These are phyloP conservation scores for Apostichopus leukothele DNA, from an alignment of 53 echinoderm and acorn worm genomes.

Conservation along the genomic window DNA sequence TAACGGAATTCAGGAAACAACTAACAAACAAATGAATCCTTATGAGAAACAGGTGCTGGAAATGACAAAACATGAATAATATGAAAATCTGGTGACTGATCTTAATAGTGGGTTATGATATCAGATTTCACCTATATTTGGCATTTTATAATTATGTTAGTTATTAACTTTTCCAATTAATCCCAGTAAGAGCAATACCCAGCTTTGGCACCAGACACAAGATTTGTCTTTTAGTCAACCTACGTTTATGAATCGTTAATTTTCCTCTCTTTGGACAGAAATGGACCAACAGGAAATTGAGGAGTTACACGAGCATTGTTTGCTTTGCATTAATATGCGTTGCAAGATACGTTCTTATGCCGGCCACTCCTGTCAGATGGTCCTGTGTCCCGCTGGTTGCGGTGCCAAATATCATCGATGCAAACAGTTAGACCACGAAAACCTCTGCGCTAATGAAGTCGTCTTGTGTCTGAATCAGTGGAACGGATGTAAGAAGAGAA, in stretches of 20 bases:
- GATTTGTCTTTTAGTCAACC: too few species aligned
- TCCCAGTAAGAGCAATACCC: too few species aligned
- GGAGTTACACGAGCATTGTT: slow-evolving; percentile 54
- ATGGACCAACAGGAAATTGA: neutral
- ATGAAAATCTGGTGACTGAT: too few species aligned
- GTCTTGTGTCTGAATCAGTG: slow-evolving; percentile 52
- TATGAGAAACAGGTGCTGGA: too few species aligned
- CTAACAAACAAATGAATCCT: too few species aligned
- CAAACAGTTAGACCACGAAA: slow-evolving; percentile 57
- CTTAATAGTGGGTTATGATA: too few species aligned
- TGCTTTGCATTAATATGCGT: slow-evolving; percentile 47
- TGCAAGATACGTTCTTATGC: slow-evolving; percentile 24
- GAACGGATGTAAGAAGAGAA: slow-evolving; percentile 58
- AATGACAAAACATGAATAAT: too few species aligned
- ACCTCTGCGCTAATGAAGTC: slow-evolving; percentile 53
- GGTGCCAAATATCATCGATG: slow-evolving; percentile 55
- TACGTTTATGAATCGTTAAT: neutral
- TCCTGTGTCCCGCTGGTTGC: slow-evolving; percentile 57
- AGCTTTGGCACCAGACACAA: too few species aligned
- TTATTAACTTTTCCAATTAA: too few species aligned
- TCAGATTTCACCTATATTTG: too few species aligned
- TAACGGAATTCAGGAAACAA: too few species aligned
- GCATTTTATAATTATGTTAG: too few species aligned
- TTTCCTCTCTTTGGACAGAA: neutral
- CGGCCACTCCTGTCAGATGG: slow-evolving; percentile 53